Conservation (phyloP, 1,140 invertebrate genomes). For the Saccostrea cuccullata region DNA sequence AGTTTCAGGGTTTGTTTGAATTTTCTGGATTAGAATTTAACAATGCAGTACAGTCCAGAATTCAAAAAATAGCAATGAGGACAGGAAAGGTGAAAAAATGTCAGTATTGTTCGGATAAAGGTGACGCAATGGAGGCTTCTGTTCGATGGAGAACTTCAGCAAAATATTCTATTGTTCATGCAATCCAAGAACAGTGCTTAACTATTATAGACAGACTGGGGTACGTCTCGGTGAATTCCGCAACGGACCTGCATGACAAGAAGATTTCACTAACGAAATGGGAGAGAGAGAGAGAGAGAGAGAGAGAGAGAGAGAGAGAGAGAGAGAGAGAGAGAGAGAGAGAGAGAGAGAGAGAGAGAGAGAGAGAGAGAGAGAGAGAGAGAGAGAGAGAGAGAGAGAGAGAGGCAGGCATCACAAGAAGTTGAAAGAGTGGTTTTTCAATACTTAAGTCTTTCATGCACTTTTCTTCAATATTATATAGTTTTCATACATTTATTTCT, state of each 20-base stretch:
- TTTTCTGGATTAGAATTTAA: neutral
- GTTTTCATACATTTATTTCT: no score
- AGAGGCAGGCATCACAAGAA: no score
- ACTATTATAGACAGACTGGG: neutral
- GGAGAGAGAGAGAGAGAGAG: neutral
- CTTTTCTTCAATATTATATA: no score
- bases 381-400: no score
- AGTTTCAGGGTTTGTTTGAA: conserved; percentile 1
- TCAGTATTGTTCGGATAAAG: neutral
- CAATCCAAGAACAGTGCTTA: neutral
- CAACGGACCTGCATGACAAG: neutral
- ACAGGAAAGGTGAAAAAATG: neutral
- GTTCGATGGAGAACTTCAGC: neutral
- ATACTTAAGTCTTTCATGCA: no score
- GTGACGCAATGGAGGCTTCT: neutral
- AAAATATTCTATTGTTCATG: neutral
- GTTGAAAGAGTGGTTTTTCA: no score
- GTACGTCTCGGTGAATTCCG: neutral
- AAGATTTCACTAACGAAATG: neutral
- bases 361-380: no score
- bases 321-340: no score
- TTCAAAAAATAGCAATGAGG: neutral
- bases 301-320: conserved; percentile 2
- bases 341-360: neutral
- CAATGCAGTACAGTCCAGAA: neutral